Conservation (phyloP, 1,140 invertebrate genomes). For the Pteromalus puparum region DNA sequence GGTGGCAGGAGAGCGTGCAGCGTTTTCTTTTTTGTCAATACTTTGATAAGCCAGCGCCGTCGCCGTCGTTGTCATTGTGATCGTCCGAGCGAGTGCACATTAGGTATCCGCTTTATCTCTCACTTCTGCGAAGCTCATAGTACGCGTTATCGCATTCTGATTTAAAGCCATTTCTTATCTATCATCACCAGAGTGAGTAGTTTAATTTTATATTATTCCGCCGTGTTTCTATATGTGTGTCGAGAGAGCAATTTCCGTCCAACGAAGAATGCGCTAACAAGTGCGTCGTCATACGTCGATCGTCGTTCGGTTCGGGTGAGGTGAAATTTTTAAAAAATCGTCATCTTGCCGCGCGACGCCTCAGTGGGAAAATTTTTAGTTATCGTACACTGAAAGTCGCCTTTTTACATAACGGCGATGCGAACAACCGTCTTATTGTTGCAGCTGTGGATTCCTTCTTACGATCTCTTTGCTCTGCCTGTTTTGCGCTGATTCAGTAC, state of each 20-base stretch:
- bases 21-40: constrained; percentile 37
- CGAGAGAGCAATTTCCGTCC: constrained; percentile 27
- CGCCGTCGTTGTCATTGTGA: background rate
- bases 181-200: constrained; percentile 32
- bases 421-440: constrained; percentile 16
- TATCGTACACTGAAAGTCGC: constrained; percentile 10
- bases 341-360: background rate
- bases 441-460: constrained; percentile 10
- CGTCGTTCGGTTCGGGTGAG: background rate
- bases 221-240: background rate
- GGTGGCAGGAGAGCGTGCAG: too few species aligned
- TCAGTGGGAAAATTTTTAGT: background rate
- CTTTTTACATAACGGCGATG: constrained; percentile 43
- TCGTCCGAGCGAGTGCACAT: background rate
- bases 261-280: constrained; percentile 27
- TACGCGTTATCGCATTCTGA: constrained; percentile 49
- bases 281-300: constrained; percentile 34
- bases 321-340: background rate
- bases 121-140: constrained; percentile 43
- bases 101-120: constrained; percentile 38
- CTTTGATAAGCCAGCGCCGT: constrained; percentile 34
- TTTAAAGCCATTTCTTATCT: constrained; percentile 51
- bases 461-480: background rate
- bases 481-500: constrained; percentile 8
- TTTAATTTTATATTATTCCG: constrained; percentile 50